phyloP scores from a whole-genome alignment of 2,797 vertebrate species.

The Halcyon badia region DNA sequence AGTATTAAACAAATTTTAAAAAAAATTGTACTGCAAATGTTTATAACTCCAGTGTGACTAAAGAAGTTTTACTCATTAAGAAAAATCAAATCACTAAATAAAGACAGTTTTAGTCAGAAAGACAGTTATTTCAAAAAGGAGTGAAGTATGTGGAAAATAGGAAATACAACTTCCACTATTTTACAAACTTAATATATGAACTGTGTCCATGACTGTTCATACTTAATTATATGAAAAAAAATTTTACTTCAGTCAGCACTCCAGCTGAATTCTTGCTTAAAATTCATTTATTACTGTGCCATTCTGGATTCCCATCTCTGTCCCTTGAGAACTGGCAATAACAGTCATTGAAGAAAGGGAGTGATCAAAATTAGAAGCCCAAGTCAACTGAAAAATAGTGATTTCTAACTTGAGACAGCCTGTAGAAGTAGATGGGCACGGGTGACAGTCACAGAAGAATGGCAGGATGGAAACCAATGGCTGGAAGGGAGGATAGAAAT shows the following conservation, averaged over 20 bases:
- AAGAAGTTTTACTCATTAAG: not conserved
- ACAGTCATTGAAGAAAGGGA: not conserved
- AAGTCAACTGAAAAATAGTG: slow-evolving; percentile 15
- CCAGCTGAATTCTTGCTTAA: not conserved
- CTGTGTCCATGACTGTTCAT: not conserved
- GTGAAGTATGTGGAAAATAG: not conserved
- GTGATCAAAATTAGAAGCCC: slow-evolving; percentile 3
- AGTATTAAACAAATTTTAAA: not conserved
- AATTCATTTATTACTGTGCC: not conserved
- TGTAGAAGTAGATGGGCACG: not conserved
- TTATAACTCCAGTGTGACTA: not conserved
- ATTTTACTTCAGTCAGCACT: not conserved
- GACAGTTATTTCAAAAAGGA: not conserved
- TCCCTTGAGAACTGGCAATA: not conserved
- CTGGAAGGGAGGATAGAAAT: not conserved
- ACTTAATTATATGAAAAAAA: not conserved
- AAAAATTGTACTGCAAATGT: not conserved
- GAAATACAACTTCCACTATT: not conserved
- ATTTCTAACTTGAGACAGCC: not conserved
- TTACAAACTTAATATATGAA: not conserved
- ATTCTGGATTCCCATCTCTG: not conserved
- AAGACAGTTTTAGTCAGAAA: not conserved
- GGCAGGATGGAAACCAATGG: not conserved
- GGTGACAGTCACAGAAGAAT: not conserved
- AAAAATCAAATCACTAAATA: not conserved